Percentiles rank a stretch among this genome's conserved stretches.
Conservation (phyloP, 1,140 invertebrate genomes). For the Orchestia grillus region DNA sequence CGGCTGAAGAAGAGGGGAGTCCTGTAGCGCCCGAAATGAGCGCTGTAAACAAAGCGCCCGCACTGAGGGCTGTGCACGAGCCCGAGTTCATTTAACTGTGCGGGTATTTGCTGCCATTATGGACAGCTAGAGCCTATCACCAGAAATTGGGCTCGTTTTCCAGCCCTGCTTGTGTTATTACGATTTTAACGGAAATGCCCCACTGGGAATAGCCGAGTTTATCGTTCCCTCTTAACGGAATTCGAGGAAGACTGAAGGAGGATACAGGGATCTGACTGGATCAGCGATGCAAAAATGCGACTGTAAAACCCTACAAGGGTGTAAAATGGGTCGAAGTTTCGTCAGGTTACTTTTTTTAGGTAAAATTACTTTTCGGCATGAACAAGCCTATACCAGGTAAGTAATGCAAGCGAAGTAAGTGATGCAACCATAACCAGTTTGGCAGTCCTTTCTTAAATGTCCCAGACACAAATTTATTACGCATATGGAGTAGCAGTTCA, state of each 20-base stretch:
- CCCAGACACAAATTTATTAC: no score
- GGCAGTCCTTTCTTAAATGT: no score
- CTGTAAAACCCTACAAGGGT: not conserved
- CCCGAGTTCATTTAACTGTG: not conserved
- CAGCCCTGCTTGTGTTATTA: not conserved
- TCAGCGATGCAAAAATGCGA: not conserved
- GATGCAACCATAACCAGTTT: no score
- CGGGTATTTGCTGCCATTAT: not conserved
- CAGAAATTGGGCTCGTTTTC: constrained; percentile 7
- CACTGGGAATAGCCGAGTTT: not conserved
- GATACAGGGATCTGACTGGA: not conserved
- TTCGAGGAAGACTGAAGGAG: not conserved
- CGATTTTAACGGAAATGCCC: not conserved
- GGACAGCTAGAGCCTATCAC: constrained; percentile 5
- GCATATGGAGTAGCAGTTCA: no score
- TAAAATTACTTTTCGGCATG: not conserved
- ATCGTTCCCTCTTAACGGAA: not conserved
- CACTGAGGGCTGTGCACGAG: not conserved
- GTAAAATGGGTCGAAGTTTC: not conserved
- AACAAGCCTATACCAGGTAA: not conserved
- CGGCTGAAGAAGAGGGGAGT: no score
- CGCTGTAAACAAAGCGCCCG: not conserved
- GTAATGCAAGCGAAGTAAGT: no score
- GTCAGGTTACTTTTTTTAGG: not conserved
- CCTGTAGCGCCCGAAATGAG: not conserved